Base-by-base conservation (phyloP, 1,140 invertebrate genomes). In the Belonocnema kinseyi region DNA sequence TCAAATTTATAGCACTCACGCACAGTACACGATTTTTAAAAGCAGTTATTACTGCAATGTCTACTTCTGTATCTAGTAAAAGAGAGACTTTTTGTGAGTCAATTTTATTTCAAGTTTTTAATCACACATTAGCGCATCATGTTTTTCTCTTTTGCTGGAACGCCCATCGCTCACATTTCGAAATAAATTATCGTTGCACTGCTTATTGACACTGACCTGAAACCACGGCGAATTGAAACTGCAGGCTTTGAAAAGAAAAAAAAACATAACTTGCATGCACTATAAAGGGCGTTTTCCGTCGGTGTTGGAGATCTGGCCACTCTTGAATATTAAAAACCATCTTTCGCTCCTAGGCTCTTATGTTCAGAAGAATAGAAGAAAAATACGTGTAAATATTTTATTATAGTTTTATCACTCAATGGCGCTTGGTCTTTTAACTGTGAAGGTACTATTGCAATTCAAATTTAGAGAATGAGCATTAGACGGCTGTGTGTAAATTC, bases 281-380 rank as follows among this genome's bases (percentile, higher is more conserved):
- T 66, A 66, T 8, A 74, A 71, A 46, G 72, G 74, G 70, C 33
- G 52, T 82, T 83, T 77, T 82, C 80, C 73, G 73, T 85, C 83
- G 86, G 89, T 89, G 87, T 86, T 90, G 88, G 89, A 88, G 87
- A 88, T 88, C 87, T 90, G 88, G 84, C 88, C 88, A 89, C 87
- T 90, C 85, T 89, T 89, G 80, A 85, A 84, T 84, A 72, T 77
- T 70, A 76, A 74, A 80, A 16, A 33, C 75, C 66, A 19, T 26
- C 54, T 75, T 72, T 80, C 16, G 13, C 61, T 66, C 61, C 40
- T 66, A 66, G 13, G 46, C 14, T 75, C 40, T 10, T 46, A 46
- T 0, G 16, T 75, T 66, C 17, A 50, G 4, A 74, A 8, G 77
- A 66, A 66, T 66, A 66, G 16, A 66, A 33, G 2, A 6, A 19